Base-by-base conservation (phyloP, 2,888 invertebrate species). In the Metacarcinus magister region DNA sequence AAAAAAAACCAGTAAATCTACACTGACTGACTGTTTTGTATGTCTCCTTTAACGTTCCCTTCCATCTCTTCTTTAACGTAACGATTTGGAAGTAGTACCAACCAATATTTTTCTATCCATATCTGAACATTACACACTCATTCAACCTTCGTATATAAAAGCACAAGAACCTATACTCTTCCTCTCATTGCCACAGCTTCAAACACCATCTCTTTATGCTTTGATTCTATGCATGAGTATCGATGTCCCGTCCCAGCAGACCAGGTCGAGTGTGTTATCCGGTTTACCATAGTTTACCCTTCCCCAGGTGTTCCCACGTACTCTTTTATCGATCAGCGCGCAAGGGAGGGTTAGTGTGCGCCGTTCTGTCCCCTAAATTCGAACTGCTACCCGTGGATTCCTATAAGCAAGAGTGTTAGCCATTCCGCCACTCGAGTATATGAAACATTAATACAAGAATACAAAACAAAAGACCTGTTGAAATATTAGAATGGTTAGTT, bases 281-380 rank as follows among this genome's bases (percentile, higher is more conserved):
- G 75, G n/a, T 75, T 75, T 75, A 28, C 75, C 75, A 75, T 75
- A 75, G 75, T 75, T 75, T n/a, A n/a, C 75, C 75, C 75, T 28
- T 75, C 75, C n/a, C 75, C n/a, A 8, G 75, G 28, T 28, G 75
- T 75, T n/a, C 75, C 75, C 28, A 28, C 8, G 75, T 75, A 75
- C 75, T 75, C 28, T 75, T 75, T 75, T 75, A 75, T 44, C 43
- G 90, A 90, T n/a, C 90, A 16, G 43, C 23, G 19, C 19, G 90
- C 43, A 39, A 32, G 16, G 44, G 43, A 90, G 90, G 43, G n/a
- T 16, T n/a, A 89, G 89, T 39, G 32, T 44, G 43, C 43, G 90
- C 43, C 43, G 43, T 19, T 10, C 23, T 32, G 5, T 90, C 43
- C 43, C 32, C 10, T 28, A 32, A 32, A 87, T 87, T 32, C 28